A percentile compares a stretch with the other conserved stretches of the same genome.
Conservation (phyloP, 2,797 vertebrate genomes). For the Onychomys leucogaster region DNA sequence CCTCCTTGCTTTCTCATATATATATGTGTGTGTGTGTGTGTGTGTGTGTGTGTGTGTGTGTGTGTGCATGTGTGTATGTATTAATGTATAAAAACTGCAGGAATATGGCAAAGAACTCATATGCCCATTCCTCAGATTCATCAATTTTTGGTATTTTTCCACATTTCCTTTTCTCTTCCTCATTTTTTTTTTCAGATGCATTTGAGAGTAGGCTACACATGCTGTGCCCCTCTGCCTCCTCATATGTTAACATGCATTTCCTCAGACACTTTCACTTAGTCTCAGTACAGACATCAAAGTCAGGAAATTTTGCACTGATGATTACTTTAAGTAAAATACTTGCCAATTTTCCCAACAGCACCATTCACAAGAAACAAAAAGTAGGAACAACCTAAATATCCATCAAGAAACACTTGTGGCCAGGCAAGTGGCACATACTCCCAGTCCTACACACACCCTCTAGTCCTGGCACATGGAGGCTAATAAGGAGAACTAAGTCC, state of each 20-base stretch:
- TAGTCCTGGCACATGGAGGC: background rate
- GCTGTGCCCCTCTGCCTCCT: background rate
- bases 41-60: too few relatives aligned
- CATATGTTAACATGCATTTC: background rate
- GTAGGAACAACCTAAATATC: background rate
- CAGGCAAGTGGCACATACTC: too few relatives aligned
- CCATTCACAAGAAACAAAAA: background rate
- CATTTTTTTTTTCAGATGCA: background rate
- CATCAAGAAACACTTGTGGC: background rate
- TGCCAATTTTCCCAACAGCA: background rate
- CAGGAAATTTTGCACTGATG: slow-evolving; percentile 29
- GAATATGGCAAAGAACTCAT: background rate
- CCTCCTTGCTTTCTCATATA: background rate
- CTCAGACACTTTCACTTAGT: background rate
- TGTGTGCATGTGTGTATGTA: too few relatives aligned
- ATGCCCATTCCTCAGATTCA: slow-evolving; percentile 27
- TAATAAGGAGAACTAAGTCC: too few relatives aligned
- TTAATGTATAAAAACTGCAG: background rate
- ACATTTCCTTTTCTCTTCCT: background rate
- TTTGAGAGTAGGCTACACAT: background rate
- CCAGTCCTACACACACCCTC: background rate
- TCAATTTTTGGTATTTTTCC: background rate
- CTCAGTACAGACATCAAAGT: background rate
- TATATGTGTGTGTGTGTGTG: too few relatives aligned
- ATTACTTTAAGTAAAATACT: background rate